Evolutionary conservation across 2,113 vertebrate genomes (phyloP).

Genomic region (Neomonachus schauinslandi): DNA sequence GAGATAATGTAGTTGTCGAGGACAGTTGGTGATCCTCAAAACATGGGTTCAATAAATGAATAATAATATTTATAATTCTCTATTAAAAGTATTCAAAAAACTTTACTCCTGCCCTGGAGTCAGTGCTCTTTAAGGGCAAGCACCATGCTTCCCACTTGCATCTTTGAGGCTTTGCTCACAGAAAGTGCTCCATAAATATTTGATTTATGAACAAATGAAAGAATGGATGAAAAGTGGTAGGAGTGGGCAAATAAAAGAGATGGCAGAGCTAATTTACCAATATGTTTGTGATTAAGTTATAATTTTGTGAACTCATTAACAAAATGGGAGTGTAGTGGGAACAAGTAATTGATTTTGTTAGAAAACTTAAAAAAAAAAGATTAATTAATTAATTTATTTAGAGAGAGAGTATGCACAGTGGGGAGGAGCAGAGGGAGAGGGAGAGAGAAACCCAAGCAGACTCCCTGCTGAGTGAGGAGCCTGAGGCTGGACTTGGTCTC

Average conservation of each 20-base stretch:
- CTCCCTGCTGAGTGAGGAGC: not conserved
- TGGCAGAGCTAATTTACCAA: not conserved
- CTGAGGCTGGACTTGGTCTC: not conserved
- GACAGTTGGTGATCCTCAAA: not conserved
- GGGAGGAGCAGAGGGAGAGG: not conserved
- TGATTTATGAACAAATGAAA: not conserved
- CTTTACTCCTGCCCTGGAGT: not conserved
- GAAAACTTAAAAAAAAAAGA: not conserved
- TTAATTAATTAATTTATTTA: not conserved
- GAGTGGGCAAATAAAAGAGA: not conserved
- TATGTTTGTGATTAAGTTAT: not conserved
- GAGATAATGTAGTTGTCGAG: not conserved
- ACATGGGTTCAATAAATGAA: not conserved
- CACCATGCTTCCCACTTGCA: not conserved
- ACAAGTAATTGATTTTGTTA: not conserved
- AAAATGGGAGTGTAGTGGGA: not conserved
- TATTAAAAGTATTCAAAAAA: not conserved
- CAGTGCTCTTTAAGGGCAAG: not conserved
- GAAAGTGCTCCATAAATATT: not conserved
- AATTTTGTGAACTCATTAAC: constrained; percentile 14
- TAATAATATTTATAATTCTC: not conserved
- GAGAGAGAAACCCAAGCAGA: not conserved
- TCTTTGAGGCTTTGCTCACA: not conserved
- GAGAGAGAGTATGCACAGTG: not conserved
- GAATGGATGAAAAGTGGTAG: not conserved